phyloP scores from a whole-genome alignment of 2,797 vertebrate genomes.

The Chromis chromis region DNA sequence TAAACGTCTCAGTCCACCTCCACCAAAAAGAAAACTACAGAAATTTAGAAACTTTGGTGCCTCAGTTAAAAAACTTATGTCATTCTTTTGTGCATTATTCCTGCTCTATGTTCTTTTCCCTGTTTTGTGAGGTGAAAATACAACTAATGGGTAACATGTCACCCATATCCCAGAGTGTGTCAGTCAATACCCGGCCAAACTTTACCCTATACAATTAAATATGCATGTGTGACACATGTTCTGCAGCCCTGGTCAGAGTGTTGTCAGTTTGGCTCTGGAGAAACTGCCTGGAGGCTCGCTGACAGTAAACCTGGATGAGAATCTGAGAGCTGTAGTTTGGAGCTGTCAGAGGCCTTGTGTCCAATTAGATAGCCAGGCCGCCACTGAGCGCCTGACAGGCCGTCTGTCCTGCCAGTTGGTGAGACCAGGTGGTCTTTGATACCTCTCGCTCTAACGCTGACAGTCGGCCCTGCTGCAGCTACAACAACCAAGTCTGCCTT shows the following conservation, averaged over 20 bases:
- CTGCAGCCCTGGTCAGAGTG: constrained; percentile 18
- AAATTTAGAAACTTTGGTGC: not conserved
- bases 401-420: constrained; percentile 69
- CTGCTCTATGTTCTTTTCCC: not conserved
- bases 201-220: not conserved
- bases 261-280: constrained; percentile 41
- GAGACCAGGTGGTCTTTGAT: constrained; percentile 76
- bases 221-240: constrained; percentile 24
- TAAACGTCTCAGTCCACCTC: not conserved
- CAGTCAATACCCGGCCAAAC: not conserved
- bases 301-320: constrained; percentile 54
- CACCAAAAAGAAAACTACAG: not conserved
- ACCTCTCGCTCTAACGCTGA: constrained; percentile 52
- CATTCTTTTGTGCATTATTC: not conserved
- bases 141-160: not conserved
- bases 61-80: not conserved
- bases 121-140: not conserved
- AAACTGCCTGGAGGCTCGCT: constrained; percentile 38
- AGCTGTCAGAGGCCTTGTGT: constrained; percentile 73
- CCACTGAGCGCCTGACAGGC: constrained; percentile 64
- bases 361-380: constrained; percentile 72
- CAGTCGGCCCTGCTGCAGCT: constrained; percentile 23
- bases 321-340: constrained; percentile 52
- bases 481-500: constrained; percentile 17
- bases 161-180: not conserved